Evolutionary conservation across 2,797 vertebrate genomes (phyloP).

Genomic region (Phoeniculus purpureus): DNA sequence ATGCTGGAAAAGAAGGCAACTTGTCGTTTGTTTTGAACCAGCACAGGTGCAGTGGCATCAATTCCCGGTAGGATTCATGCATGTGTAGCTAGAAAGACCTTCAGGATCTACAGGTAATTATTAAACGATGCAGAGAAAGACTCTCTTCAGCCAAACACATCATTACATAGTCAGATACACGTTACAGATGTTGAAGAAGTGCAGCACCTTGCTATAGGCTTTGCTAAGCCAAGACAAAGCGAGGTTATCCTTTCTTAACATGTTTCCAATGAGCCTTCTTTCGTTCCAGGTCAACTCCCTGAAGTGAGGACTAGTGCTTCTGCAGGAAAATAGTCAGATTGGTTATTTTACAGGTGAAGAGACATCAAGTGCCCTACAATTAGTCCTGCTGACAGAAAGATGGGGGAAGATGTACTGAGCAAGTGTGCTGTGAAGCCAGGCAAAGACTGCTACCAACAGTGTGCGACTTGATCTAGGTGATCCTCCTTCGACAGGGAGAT

Average conservation of each 20-base stretch:
- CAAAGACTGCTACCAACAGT: neutral
- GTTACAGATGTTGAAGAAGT: neutral
- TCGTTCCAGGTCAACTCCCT: neutral
- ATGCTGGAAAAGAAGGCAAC: neutral
- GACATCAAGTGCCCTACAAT: neutral
- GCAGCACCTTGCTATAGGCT: neutral
- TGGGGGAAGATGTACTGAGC: neutral
- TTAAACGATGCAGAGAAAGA: neutral
- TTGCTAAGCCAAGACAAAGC: neutral
- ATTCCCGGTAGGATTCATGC: neutral
- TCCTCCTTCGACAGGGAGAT: too few species aligned
- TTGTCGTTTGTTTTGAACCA: constrained; percentile 9
- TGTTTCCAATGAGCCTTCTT: neutral
- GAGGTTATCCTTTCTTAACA: neutral
- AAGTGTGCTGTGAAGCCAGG: neutral
- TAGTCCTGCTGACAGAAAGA: neutral
- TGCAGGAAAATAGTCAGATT: neutral
- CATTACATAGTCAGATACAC: neutral
- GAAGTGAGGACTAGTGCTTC: neutral
- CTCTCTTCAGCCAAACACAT: neutral
- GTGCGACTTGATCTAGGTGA: too few species aligned
- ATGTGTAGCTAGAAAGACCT: neutral
- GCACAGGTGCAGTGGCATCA: constrained; percentile 22
- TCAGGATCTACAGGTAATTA: constrained; percentile 12
- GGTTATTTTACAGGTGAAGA: neutral